A percentile compares a stretch with the other conserved stretches of the same genome.
phyloP scores from a whole-genome alignment of 2,888 invertebrate species.

The Clepsis dumicolana region DNA sequence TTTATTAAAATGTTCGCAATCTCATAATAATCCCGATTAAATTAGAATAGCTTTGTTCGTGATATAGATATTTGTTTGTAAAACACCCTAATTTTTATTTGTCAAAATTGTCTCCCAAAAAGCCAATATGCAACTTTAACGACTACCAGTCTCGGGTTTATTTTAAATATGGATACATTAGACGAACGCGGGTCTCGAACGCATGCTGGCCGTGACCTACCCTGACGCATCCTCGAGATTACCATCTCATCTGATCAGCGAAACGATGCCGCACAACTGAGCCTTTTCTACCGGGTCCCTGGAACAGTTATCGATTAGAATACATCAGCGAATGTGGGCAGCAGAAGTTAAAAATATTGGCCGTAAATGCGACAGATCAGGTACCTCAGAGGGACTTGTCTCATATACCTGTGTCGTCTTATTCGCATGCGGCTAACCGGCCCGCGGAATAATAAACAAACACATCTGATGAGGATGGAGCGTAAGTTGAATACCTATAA shows the following conservation, averaged over 20 bases:
- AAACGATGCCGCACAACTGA: constrained; percentile 59
- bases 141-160: background rate
- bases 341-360: background rate
- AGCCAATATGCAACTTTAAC: background rate
- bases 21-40: constrained; percentile 7
- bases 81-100: background rate
- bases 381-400: too few species aligned
- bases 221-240: constrained; percentile 58
- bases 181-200: constrained; percentile 54
- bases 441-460: too few species aligned
- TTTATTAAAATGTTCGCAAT: constrained; percentile 6
- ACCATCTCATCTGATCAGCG: constrained; percentile 63
- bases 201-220: constrained; percentile 62
- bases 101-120: background rate
- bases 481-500: background rate
- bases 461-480: background rate
- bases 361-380: too few species aligned
- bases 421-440: too few species aligned
- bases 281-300: constrained; percentile 49
- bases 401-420: too few species aligned
- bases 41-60: constrained; percentile 1
- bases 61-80: background rate
- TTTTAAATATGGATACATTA: background rate
- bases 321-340: background rate
- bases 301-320: background rate